Evolutionary conservation across 2,888 invertebrate genomes (phyloP).

Genomic region (Ectropis crepuscularia): DNA sequence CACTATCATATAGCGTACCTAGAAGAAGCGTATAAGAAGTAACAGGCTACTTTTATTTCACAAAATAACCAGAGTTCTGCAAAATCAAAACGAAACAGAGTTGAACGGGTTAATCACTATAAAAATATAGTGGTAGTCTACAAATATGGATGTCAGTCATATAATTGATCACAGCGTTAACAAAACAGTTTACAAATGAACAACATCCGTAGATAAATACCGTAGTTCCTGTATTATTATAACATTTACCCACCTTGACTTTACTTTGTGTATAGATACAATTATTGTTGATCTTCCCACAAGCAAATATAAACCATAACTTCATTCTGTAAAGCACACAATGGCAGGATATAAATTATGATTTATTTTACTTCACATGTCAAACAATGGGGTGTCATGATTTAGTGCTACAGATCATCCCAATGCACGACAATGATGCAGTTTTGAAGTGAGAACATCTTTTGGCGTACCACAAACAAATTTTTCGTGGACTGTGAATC

Average conservation of each 20-base stretch:
- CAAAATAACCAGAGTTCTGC: too few species aligned
- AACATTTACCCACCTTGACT: constrained; percentile 21
- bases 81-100: too few species aligned
- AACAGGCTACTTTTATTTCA: too few species aligned
- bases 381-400: constrained; percentile 30
- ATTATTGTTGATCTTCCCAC: constrained; percentile 7
- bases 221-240: constrained; percentile 24
- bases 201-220: constrained; percentile 16
- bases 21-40: too few species aligned
- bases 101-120: too few species aligned
- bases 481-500: too few species aligned
- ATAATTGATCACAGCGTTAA: background rate
- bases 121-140: too few species aligned
- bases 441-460: too few species aligned
- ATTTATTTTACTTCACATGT: constrained; percentile 30
- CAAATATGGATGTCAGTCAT: too few species aligned
- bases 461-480: too few species aligned
- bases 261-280: constrained; percentile 14
- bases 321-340: constrained; percentile 7
- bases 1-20: background rate
- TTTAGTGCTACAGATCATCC: constrained; percentile 26
- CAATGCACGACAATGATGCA: constrained; percentile 13
- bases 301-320: constrained; percentile 11
- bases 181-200: constrained; percentile 17
- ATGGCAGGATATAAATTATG: constrained; percentile 13